Base-by-base conservation (phyloP, 2,797 vertebrate species). In the Gephyroberyx darwinii region DNA sequence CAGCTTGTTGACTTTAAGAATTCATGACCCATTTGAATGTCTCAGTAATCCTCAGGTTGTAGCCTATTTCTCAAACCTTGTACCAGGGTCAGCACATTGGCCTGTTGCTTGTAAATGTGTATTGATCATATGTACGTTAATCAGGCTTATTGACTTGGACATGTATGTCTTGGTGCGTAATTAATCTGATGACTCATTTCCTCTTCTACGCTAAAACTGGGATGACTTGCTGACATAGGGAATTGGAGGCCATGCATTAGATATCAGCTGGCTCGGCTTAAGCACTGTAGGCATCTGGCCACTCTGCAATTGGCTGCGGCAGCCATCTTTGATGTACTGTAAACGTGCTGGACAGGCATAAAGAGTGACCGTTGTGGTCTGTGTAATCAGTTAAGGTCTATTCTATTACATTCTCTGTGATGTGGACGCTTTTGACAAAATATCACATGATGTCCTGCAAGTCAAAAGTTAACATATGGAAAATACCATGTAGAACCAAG, bases 61-160 rank as follows among this genome's bases (percentile, higher is more conserved):
- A 74, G 35, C 39, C 33, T 57, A 33, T 17, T 83, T 72, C 58
- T 76, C 75, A 56, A 75, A 74, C 60, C 26, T 65, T 66, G 61
- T 13, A 60, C 58, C 30, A 0, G 69, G 82, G 69, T 78, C 80
- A 87, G 83, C 69, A 84, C 67, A 83, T 74, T 61, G 63, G 71
- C 57, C 54, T 77, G 85, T 74, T 75, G 50, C 70, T 80, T 84
- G 81, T 85, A 84, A 87, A 86, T 70, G 48, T n/a, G 26, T 84
- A 89, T 91, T 67, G 87, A 91, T 89, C 71, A 70, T 65, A 74
- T 62, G 71, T 74, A 75, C 63, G 75, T 82, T 84, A 87, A 89
- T 91, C 86, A 88, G 83, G 61, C 33, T 85, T 76, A 90, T 88
- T 89, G 90, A 89, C 75, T 59, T 16, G 35, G 81, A 84, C 76